Evolutionary conservation across 2,888 invertebrate species (phyloP).

Genomic region (Lamellibrachia satsuma): DNA sequence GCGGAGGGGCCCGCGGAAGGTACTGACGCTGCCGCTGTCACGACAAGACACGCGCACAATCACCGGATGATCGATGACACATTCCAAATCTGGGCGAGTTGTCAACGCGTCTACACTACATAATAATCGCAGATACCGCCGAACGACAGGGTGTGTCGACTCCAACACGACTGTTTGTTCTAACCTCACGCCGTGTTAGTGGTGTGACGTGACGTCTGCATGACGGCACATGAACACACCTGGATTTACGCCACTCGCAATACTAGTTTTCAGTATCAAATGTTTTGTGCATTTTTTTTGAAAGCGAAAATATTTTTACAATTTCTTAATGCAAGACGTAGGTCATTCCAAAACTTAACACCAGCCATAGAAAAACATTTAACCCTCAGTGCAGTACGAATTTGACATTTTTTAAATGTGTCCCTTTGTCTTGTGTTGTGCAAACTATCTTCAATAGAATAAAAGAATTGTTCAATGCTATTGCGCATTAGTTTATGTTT

Average conservation of each 20-base stretch:
- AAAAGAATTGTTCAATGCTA: too few species aligned
- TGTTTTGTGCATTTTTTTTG: too few species aligned
- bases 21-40: not conserved
- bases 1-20: not conserved
- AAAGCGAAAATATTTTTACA: too few species aligned
- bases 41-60: not conserved
- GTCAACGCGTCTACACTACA: not conserved
- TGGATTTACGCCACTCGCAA: not conserved
- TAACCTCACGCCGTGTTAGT: not conserved
- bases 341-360: too few species aligned
- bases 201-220: not conserved
- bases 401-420: too few species aligned
- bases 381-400: too few species aligned
- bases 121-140: not conserved
- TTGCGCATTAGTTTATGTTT: too few species aligned
- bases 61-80: not conserved
- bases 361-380: too few species aligned
- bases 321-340: too few species aligned
- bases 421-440: too few species aligned
- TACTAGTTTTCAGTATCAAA: not conserved
- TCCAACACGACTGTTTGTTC: not conserved
- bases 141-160: not conserved
- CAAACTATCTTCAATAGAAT: too few species aligned
- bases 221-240: not conserved
- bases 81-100: slow-evolving; percentile 5